Percentiles rank a stretch among this genome's conserved stretches.
Evolutionary conservation across 2,888 invertebrate species (phyloP).

Genomic region (Trachelus tabidus): DNA sequence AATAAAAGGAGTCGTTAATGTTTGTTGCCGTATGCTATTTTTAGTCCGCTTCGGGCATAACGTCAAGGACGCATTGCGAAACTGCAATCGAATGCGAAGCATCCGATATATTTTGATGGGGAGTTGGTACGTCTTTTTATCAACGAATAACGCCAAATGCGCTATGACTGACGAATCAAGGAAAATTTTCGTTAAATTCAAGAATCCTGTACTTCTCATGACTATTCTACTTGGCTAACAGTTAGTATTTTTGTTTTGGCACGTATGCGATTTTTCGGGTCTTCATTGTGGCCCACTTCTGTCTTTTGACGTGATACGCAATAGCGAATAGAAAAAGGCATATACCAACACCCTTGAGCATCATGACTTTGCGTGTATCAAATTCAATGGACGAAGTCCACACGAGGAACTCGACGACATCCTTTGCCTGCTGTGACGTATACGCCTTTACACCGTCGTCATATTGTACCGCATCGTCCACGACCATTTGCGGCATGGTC

Average conservation of each 20-base stretch:
- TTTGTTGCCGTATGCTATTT: constrained; percentile 50
- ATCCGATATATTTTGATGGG: not conserved
- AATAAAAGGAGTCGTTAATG: constrained; percentile 50
- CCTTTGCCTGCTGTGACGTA: constrained; percentile 95
- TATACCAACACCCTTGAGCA: constrained; percentile 79
- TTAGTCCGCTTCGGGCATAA: constrained; percentile 48
- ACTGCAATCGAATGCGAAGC: constrained; percentile 20
- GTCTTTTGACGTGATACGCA: constrained; percentile 81
- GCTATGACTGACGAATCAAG: not conserved
- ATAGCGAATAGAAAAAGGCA: constrained; percentile 73
- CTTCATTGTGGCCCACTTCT: constrained; percentile 85
- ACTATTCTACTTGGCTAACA: not conserved
- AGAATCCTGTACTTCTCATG: not conserved
- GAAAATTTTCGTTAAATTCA: not conserved
- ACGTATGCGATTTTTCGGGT: constrained; percentile 83
- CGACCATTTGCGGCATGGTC: constrained; percentile 77
- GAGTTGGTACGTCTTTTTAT: not conserved
- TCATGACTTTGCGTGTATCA: constrained; percentile 85
- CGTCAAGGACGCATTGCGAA: constrained; percentile 58
- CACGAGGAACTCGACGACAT: constrained; percentile 90
- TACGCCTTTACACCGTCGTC: constrained; percentile 91
- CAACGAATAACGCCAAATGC: not conserved
- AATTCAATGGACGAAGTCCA: constrained; percentile 94
- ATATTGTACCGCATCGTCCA: constrained; percentile 75
- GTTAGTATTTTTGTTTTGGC: constrained; percentile 64